Conservation (phyloP, 2,888 invertebrate species). For the Entomobrya proxima region DNA sequence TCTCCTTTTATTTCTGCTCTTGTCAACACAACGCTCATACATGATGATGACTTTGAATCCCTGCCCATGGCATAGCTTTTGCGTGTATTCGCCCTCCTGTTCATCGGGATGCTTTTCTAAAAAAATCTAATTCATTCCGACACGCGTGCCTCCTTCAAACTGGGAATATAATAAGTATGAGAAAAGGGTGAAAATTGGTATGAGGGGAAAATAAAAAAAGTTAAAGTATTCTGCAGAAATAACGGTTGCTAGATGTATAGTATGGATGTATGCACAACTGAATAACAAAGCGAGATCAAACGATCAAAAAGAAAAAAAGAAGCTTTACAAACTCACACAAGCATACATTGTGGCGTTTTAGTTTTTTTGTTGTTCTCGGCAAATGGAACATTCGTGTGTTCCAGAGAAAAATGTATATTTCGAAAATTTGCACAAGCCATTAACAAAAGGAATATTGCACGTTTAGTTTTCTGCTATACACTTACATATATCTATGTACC, state of each 20-base stretch:
- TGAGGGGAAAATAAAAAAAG: not conserved
- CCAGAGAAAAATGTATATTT: too few relatives aligned
- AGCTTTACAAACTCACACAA: too few relatives aligned
- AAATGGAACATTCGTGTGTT: too few relatives aligned
- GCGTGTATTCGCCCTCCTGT: not conserved
- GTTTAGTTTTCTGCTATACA: too few relatives aligned
- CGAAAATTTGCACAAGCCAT: too few relatives aligned
- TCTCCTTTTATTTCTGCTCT: constrained; percentile 19
- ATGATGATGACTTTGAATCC: constrained; percentile 29
- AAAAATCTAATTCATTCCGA: constrained; percentile 52
- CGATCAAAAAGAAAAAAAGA: too few relatives aligned
- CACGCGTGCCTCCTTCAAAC: constrained; percentile 29
- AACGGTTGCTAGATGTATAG: not conserved
- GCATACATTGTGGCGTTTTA: too few relatives aligned
- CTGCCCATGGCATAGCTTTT: constrained; percentile 3
- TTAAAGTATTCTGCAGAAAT: not conserved
- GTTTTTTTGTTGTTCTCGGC: too few relatives aligned
- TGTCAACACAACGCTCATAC: constrained; percentile 41
- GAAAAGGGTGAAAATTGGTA: constrained; percentile 43
- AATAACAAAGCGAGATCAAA: too few relatives aligned
- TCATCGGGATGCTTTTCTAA: constrained; percentile 29
- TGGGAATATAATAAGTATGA: constrained; percentile 7
- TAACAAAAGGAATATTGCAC: not conserved
- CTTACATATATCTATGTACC: too few relatives aligned
- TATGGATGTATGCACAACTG: too few relatives aligned